phyloP scores from a whole-genome alignment of 2,113 vertebrate species.

The Toxostoma redivivum region DNA sequence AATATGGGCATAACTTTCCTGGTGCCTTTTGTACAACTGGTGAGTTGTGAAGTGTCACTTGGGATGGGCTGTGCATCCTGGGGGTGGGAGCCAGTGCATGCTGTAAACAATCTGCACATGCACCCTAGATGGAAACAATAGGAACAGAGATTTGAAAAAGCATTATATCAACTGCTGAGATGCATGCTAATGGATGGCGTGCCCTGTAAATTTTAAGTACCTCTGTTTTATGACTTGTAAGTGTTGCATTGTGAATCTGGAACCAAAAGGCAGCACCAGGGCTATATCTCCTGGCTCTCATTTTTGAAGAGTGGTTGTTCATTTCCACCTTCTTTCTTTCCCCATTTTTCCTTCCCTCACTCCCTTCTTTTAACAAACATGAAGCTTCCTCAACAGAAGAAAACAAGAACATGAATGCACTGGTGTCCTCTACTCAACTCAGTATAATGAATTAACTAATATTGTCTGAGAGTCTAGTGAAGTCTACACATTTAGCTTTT shows the following conservation, averaged over 20 bases:
- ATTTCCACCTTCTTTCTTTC: not conserved
- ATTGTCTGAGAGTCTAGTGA: not conserved
- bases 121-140: slow-evolving; percentile 57
- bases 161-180: not conserved
- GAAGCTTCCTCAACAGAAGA: not conserved
- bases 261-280: not conserved
- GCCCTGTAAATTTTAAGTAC: not conserved
- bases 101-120: slow-evolving; percentile 69
- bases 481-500: not conserved
- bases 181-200: not conserved
- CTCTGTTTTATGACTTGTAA: not conserved
- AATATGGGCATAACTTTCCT: not conserved
- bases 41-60: slow-evolving; percentile 41
- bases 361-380: not conserved
- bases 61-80: slow-evolving; percentile 63
- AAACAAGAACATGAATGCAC: not conserved
- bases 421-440: not conserved
- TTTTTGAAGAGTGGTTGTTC: not conserved
- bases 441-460: not conserved
- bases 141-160: not conserved
- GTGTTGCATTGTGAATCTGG: not conserved
- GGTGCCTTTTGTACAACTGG: not conserved
- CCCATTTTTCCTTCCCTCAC: not conserved
- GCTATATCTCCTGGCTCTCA: not conserved
- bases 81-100: slow-evolving; percentile 33